Evolutionary conservation across 2,888 invertebrate species (phyloP).

Genomic region (Brachypterus glaber): DNA sequence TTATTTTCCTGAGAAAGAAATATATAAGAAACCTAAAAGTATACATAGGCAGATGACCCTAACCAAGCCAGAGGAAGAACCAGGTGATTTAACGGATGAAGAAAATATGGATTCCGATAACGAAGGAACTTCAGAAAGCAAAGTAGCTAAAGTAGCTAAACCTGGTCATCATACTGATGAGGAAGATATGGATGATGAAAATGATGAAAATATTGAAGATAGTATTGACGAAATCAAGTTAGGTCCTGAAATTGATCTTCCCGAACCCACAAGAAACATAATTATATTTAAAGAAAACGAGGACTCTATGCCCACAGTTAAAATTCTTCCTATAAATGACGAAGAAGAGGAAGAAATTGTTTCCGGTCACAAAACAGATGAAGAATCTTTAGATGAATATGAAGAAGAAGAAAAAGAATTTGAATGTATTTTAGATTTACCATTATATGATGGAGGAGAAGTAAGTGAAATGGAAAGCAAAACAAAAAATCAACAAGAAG

Average conservation of each 20-base stretch:
- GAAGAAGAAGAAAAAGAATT: conserved; percentile 37
- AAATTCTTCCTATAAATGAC: conserved; percentile 38
- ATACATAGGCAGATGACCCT: conserved; percentile 13
- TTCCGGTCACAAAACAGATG: conserved; percentile 14
- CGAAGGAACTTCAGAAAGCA: conserved; percentile 29
- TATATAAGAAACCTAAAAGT: conserved; percentile 5
- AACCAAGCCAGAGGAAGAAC: conserved; percentile 22
- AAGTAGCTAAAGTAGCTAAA: conserved; percentile 33
- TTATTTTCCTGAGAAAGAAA: too few relatives aligned
- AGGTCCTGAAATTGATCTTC: conserved; percentile 31
- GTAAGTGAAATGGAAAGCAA: conserved; percentile 22
- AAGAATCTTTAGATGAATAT: conserved; percentile 30
- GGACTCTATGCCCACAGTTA: conserved; percentile 36
- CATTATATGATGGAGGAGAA: conserved; percentile 26
- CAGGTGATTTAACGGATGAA: conserved; percentile 41
- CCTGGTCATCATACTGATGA: conserved; percentile 22
- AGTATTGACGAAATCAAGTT: conserved; percentile 19
- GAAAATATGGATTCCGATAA: conserved; percentile 40
- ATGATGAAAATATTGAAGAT: conserved; percentile 22
- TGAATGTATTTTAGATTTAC: conserved; percentile 24
- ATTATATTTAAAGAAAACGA: conserved; percentile 29
- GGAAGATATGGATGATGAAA: conserved; percentile 26
- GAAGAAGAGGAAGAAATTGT: conserved; percentile 28
- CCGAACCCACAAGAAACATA: conserved; percentile 42
- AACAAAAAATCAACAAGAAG: too few relatives aligned